phyloP scores from a whole-genome alignment of 2,797 vertebrate species.

The Muscicapa comitata region DNA sequence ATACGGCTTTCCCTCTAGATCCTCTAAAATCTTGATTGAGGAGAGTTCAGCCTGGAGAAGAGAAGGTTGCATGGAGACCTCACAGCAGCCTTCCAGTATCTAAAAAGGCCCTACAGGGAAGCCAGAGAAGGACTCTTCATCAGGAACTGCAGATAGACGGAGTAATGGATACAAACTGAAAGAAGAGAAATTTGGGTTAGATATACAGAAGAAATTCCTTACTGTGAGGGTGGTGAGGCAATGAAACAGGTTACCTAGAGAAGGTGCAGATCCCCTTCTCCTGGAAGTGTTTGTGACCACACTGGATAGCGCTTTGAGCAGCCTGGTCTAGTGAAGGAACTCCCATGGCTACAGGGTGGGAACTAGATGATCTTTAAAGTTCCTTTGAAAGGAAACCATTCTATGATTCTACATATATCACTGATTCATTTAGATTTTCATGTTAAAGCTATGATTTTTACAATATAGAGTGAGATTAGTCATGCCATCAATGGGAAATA shows the following conservation, averaged over 20 bases:
- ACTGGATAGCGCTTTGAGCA: not conserved
- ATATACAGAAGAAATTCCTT: not conserved
- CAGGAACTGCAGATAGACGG: not conserved
- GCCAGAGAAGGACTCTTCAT: rapidly evolving
- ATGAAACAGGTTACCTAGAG: not conserved
- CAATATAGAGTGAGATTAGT: not conserved
- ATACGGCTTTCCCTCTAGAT: not conserved
- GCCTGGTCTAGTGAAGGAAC: not conserved
- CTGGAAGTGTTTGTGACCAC: not conserved
- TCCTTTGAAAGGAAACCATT: rapidly evolving
- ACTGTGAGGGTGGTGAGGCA: not conserved
- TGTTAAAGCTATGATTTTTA: not conserved
- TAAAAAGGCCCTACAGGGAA: not conserved
- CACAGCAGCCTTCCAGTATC: not conserved
- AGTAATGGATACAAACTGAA: not conserved
- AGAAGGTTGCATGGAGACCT: not conserved
- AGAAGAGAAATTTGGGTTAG: not conserved
- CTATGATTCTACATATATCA: not conserved
- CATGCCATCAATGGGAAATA: not conserved
- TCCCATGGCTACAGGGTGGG: rapidly evolving
- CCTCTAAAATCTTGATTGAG: not conserved
- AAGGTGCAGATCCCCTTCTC: not conserved
- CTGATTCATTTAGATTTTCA: not conserved
- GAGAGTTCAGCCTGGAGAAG: not conserved
- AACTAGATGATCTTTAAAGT: not conserved